Evolutionary conservation across 2,888 invertebrate genomes (phyloP).

Genomic region (Lepidocyrtoides sp.): DNA sequence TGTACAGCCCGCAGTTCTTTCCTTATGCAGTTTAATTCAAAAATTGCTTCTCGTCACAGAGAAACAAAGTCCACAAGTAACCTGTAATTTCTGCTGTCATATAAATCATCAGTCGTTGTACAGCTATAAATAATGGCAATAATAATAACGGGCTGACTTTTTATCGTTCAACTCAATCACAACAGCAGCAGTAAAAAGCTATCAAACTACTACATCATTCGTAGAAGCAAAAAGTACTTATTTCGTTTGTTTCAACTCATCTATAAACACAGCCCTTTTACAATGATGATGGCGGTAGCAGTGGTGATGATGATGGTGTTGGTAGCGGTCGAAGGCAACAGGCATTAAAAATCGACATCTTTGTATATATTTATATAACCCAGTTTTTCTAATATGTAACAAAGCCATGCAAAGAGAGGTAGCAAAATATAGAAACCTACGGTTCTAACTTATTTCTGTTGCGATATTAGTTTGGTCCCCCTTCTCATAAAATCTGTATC

Average conservation of each 20-base stretch:
- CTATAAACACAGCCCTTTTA: background rate
- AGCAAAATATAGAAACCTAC: background rate
- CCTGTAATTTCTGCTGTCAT: slow-evolving; percentile 62
- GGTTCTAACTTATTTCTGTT: background rate
- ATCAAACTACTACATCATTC: slow-evolving; percentile 38
- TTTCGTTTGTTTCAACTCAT: background rate
- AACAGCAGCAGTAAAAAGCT: background rate
- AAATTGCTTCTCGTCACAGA: slow-evolving; percentile 50
- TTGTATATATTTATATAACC: background rate
- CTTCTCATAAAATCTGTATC: too few relatives aligned
- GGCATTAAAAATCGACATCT: too few relatives aligned
- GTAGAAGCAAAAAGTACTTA: background rate
- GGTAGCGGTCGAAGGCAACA: background rate
- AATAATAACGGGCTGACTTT: slow-evolving; percentile 55
- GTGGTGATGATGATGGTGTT: background rate
- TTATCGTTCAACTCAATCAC: slow-evolving; percentile 59
- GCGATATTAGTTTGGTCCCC: background rate
- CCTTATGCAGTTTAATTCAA: slow-evolving; percentile 18
- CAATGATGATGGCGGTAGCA: background rate
- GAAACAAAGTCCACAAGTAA: slow-evolving; percentile 10
- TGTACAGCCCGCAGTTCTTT: background rate
- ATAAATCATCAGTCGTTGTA: slow-evolving; percentile 59
- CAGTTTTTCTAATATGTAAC: background rate
- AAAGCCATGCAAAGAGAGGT: background rate
- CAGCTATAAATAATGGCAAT: slow-evolving; percentile 57